Base-by-base conservation (phyloP, 2,888 invertebrate genomes). In the Petrolisthes manimaculis region DNA sequence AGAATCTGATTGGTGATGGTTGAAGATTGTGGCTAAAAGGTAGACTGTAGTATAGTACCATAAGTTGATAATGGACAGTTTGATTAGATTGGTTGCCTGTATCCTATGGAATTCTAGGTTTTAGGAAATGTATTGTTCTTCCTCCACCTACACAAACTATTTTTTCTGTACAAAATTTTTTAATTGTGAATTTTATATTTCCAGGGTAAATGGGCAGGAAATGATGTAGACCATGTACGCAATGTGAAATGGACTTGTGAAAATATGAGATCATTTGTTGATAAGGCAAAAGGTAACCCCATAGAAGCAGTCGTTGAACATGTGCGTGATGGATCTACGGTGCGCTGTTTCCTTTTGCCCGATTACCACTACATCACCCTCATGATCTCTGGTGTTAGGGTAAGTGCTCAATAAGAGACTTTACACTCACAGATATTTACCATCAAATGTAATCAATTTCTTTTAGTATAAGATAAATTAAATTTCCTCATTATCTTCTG, bases 311-410 rank as follows among this genome's bases (percentile, higher is more conserved):
- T 99, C 88, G 96, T 99, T 92, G 99, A 99, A 93, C 98, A 98
- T 94, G 99, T 99, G 0, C 95, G 98, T 87, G 99, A 99, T 93
- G 99, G 99, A 0, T 98, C 98, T 61, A 99, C 99, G 0, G 96
- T 99, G 18, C 95, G 99, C 91, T 96, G 97, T 4, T 97, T 98
- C 92, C 94, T 99, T 14, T 93, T 99, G 87, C 98, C 99, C 1
- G 97, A 96, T 89, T 98, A 95, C 93, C 96, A 97, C 92, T 96
- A 98, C 92, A 95, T 99, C 89, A 99, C 98, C 0, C 93, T 99
- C 89, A 98, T 98, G 96, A 95, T 99, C 91, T 97, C 98, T 83
- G 99, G 99, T 90, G 97, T 99, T 77, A 89, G 89, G 85, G 89
- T 89, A 74, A 86, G 90, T 85, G 21, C 85, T 37, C 37, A 37